A percentile compares a stretch with the other conserved stretches of the same genome.
Conservation (phyloP, 2,797 vertebrate genomes). For the Enteromius fasciolatus region DNA sequence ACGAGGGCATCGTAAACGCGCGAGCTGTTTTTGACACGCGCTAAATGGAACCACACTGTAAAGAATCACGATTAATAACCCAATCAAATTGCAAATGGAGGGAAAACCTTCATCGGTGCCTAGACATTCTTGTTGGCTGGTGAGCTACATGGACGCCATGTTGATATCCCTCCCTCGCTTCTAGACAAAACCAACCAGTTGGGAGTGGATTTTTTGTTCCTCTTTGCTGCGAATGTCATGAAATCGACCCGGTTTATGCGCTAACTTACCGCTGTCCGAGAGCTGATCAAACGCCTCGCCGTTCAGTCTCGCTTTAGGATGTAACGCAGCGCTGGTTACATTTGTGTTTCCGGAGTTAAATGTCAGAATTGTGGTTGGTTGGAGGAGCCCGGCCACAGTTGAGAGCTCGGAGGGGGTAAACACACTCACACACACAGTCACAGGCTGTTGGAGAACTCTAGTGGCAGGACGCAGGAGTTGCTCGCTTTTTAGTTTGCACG, state of each 20-base stretch:
- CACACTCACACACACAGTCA: constrained; percentile 21
- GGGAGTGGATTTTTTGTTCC: constrained; percentile 51
- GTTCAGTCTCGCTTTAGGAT: constrained; percentile 66
- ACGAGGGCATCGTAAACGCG: neutral
- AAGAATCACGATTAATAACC: neutral
- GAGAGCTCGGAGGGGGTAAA: constrained; percentile 61
- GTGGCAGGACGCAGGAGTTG: constrained; percentile 63
- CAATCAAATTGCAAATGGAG: constrained; percentile 43
- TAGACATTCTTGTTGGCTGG: constrained; percentile 48
- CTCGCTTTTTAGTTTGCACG: constrained; percentile 35
- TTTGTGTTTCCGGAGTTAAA: constrained; percentile 68
- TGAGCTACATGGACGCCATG: constrained; percentile 61
- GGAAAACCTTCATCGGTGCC: constrained; percentile 35
- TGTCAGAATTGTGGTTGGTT: constrained; percentile 63
- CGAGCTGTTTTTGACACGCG: neutral
- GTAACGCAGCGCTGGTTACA: constrained; percentile 67
- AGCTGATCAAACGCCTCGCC: constrained; percentile 59
- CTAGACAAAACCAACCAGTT: constrained; percentile 62
- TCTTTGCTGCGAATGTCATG: constrained; percentile 37
- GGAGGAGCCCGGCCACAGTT: constrained; percentile 65
- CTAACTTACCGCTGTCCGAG: constrained; percentile 65
- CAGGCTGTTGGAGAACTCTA: constrained; percentile 64
- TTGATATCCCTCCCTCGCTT: constrained; percentile 60
- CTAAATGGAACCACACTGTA: neutral
- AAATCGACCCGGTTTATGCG: constrained; percentile 19